A percentile compares a stretch with the other conserved stretches of the same genome.
Evolutionary conservation across 2,888 invertebrate species (phyloP).

Genomic region (Conops quadrifasciatus): DNA sequence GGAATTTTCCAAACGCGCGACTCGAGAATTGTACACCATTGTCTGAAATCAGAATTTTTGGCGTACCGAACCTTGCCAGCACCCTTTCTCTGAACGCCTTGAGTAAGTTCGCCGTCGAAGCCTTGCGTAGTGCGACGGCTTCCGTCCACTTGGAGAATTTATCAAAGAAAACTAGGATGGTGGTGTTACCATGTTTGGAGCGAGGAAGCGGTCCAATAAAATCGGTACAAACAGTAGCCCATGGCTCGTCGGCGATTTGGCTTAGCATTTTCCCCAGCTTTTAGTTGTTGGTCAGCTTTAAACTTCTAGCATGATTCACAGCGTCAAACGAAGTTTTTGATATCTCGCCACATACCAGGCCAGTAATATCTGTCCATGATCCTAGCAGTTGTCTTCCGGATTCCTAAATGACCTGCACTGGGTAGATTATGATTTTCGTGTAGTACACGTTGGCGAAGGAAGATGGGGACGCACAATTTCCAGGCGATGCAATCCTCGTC

Average conservation of each 20-base stretch:
- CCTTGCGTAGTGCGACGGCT: not conserved
- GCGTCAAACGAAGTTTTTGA: slow-evolving; percentile 16
- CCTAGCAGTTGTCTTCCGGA: slow-evolving; percentile 34
- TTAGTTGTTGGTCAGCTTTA: slow-evolving; percentile 24
- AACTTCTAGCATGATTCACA: slow-evolving; percentile 33
- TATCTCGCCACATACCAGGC: slow-evolving; percentile 37
- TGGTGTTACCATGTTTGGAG: slow-evolving; percentile 1
- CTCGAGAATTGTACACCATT: not conserved
- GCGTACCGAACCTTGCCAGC: not conserved
- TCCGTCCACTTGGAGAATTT: not conserved
- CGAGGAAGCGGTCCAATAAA: slow-evolving; percentile 15
- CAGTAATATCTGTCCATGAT: slow-evolving; percentile 37
- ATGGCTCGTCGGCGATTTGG: not conserved
- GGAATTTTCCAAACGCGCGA: not conserved
- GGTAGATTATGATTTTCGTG: slow-evolving; percentile 15
- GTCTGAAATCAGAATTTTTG: not conserved
- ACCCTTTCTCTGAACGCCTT: not conserved
- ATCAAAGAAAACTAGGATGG: slow-evolving; percentile 19
- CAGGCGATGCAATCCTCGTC: slow-evolving; percentile 11
- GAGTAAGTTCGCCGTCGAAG: not conserved
- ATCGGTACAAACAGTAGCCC: not conserved
- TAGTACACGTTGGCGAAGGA: slow-evolving; percentile 3
- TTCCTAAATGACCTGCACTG: slow-evolving; percentile 15
- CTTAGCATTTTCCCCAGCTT: not conserved
- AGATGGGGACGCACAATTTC: slow-evolving; percentile 12